Evolutionary conservation across 2,888 invertebrate species (phyloP), one percentile per base, ranked within the genome.

Genomic region (Drosophila meridionalis): DNA sequence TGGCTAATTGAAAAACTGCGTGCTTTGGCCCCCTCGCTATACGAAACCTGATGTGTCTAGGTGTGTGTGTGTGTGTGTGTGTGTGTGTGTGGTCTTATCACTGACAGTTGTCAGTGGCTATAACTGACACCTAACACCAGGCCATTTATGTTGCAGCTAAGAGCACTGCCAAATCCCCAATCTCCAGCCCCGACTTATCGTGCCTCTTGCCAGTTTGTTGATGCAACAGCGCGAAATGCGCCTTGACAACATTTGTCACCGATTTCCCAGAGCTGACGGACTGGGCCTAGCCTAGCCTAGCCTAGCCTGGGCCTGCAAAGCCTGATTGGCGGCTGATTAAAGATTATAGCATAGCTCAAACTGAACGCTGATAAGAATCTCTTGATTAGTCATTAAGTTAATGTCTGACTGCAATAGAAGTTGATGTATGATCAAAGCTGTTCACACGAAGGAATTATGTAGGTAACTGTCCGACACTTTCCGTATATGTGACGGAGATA

Each of bases 61-160:
- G 6, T 62, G 47, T 61, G 45, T 58, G 28, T 58, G 47, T 56
- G 53, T 65, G 0, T 3, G 1, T 58, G 36, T 50, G 43, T 64
- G 38, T 48, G 47, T 65, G 52, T 70, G 73, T 81, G 89, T 83
- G 87, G 87, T 74, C 81, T 88, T 86, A 77, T 84, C 79, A 71
- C 56, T 79, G 89, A 83, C 81, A 86, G 79, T 79, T 85, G 83
- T 83, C 81, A 74, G 73, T 77, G 85, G 57, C 77, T 64, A 71
- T 73, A 81, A 81, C 79, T 77, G 87, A 86, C 87, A 86, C 73
- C 69, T 83, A 76, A 88, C 88, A 88, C 81, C 76, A 62, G 56
- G 45, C 73, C 80, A 82, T 70, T 72, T 76, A 68, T 63, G 64
- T 43, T 65, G 52, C 9, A 42, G 42, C 63, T 45, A 63, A 63